These are phyloP conservation scores for Lasioglossum leucozonium DNA, from an alignment of 2,888 invertebrate species.

Conservation along the genomic window DNA sequence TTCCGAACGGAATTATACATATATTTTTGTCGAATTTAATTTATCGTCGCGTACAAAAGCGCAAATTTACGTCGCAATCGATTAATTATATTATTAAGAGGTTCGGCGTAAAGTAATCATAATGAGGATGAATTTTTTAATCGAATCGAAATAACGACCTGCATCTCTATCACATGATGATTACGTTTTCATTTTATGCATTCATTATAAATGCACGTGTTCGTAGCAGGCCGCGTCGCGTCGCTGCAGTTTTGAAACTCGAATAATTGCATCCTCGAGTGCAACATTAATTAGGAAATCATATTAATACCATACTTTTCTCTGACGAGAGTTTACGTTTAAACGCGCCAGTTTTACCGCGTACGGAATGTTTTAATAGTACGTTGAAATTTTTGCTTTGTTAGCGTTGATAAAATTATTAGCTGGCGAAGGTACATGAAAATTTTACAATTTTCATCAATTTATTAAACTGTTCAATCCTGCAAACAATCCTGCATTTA, in stretches of 20 bases:
- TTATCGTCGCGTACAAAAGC: neutral
- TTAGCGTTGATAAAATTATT: neutral
- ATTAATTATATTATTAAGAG: conserved; percentile 4
- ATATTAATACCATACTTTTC: neutral
- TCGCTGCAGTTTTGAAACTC: neutral
- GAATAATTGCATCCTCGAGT: neutral
- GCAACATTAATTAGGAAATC: neutral
- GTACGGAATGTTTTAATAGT: neutral
- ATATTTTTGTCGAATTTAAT: conserved; percentile 12
- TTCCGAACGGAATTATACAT: neutral
- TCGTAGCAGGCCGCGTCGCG: neutral
- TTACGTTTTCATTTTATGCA: neutral
- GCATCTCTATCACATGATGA: neutral
- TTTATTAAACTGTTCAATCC: neutral
- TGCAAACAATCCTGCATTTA: neutral
- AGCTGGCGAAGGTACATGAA: neutral
- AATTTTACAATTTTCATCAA: neutral
- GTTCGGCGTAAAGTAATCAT: neutral
- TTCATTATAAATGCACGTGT: neutral
- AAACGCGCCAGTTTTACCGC: neutral
- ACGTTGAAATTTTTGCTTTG: neutral
- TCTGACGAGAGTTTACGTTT: neutral
- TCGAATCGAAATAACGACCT: neutral
- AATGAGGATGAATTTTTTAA: conserved; percentile 1
- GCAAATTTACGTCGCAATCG: neutral